phyloP scores from a whole-genome alignment of 1,140 invertebrate species.

The Procambarus clarkii region DNA sequence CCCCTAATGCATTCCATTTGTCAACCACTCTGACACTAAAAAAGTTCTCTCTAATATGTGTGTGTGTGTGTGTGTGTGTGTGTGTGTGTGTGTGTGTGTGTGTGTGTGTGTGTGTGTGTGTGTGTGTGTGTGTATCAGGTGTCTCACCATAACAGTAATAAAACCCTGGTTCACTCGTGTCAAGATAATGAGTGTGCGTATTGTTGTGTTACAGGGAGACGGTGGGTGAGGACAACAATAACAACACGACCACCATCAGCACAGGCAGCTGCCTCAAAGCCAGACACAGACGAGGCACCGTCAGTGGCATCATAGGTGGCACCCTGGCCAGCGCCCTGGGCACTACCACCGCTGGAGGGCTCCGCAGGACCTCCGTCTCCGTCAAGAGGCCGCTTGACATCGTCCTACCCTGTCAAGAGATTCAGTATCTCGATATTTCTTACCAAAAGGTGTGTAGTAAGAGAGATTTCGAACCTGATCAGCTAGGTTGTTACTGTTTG shows the following conservation, averaged over 20 bases:
- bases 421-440: slow-evolving; percentile 71
- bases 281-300: neutral
- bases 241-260: neutral
- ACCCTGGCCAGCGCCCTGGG: neutral
- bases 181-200: no score
- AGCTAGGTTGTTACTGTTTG: no score
- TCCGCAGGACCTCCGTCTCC: slow-evolving; percentile 46
- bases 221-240: neutral
- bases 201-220: neutral
- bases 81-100: no score
- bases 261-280: neutral
- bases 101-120: no score
- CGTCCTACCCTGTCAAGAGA: slow-evolving; percentile 71
- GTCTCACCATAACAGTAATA: no score
- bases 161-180: no score
- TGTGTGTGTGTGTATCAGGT: no score
- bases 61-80: no score
- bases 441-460: slow-evolving; percentile 70
- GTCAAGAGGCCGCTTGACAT: slow-evolving; percentile 70
- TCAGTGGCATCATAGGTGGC: slow-evolving; percentile 1
- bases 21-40: no score
- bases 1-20: no score
- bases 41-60: no score
- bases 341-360: neutral
- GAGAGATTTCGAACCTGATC: no score